phyloP scores from a whole-genome alignment of 1,140 invertebrate species.

The Euglossa dilemma region DNA sequence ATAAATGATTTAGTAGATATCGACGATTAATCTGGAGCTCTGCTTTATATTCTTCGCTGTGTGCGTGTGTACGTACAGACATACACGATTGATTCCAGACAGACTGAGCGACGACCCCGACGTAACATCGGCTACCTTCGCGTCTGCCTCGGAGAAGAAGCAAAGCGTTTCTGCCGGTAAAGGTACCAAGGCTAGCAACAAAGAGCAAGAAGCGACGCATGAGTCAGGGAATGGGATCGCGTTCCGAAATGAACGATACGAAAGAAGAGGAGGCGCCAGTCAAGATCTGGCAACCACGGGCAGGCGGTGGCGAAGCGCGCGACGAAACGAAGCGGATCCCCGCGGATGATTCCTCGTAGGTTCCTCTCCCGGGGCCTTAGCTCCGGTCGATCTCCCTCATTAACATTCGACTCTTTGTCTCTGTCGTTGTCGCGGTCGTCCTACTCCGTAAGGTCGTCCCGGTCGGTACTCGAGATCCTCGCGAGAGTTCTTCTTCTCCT shows the following conservation, averaged over 20 bases:
- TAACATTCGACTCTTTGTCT: constrained; percentile 67
- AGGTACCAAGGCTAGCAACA: neutral
- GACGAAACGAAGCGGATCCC: constrained; percentile 50
- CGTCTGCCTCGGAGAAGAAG: no score
- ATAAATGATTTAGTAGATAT: no score
- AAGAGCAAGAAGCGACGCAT: neutral
- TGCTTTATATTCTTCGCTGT: no score
- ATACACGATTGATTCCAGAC: no score
- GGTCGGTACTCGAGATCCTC: constrained; percentile 36
- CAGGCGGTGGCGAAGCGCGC: constrained; percentile 7
- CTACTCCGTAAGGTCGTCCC: constrained; percentile 56
- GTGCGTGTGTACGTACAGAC: no score
- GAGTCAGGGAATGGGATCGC: neutral
- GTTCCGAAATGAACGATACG: constrained; percentile 1
- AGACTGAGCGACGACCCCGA: no score
- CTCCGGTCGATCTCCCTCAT: constrained; percentile 64
- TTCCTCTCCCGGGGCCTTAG: constrained; percentile 16
- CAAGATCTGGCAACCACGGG: constrained; percentile 41
- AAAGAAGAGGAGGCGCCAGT: constrained; percentile 17
- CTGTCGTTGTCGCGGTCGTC: constrained; percentile 60
- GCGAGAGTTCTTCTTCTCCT: constrained; percentile 30
- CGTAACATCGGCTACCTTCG: no score
- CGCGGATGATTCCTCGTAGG: constrained; percentile 51
- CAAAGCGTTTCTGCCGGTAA: neutral
- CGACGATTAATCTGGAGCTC: no score